Percentiles rank a stretch among this genome's conserved stretches.
phyloP scores from a whole-genome alignment of 2,113 vertebrate genomes.

The Sphaerodactylus townsendi region DNA sequence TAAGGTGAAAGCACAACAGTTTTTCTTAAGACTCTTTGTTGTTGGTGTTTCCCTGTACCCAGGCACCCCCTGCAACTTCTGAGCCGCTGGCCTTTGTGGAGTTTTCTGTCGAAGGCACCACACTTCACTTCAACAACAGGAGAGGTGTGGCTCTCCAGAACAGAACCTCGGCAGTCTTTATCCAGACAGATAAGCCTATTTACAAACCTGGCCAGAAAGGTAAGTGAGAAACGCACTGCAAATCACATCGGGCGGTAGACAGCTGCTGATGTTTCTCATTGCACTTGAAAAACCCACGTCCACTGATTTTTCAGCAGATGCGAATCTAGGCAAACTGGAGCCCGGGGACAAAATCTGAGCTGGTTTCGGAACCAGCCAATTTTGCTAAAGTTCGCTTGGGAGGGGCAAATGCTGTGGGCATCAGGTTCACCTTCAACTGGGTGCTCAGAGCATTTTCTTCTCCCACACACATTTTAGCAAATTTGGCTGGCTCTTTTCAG shows the following conservation, averaged over 20 bases:
- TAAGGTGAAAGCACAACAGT: background rate
- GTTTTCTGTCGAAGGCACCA: constrained; percentile 31
- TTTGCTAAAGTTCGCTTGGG: too few species aligned
- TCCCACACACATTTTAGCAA: too few species aligned
- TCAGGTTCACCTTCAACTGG: too few species aligned
- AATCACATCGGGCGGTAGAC: background rate
- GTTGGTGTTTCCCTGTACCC: background rate
- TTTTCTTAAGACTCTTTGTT: background rate
- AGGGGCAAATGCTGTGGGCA: too few species aligned
- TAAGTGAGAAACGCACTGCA: constrained; percentile 7
- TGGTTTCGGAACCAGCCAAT: too few species aligned
- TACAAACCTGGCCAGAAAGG: constrained; percentile 53
- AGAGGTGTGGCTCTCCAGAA: constrained; percentile 40
- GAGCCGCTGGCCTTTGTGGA: constrained; percentile 52
- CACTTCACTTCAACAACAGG: constrained; percentile 37
- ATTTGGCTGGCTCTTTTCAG: too few species aligned
- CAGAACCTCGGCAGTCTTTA: constrained; percentile 32
- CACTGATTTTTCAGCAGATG: too few species aligned
- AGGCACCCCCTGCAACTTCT: constrained; percentile 30
- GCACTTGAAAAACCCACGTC: background rate
- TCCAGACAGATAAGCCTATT: constrained; percentile 34
- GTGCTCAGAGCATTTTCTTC: too few species aligned
- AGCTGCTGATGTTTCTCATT: background rate
- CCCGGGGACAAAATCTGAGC: too few species aligned
- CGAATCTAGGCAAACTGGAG: too few species aligned